Evolutionary conservation across 2,113 vertebrate genomes (phyloP).

Genomic region (Eonycteris spelaea): DNA sequence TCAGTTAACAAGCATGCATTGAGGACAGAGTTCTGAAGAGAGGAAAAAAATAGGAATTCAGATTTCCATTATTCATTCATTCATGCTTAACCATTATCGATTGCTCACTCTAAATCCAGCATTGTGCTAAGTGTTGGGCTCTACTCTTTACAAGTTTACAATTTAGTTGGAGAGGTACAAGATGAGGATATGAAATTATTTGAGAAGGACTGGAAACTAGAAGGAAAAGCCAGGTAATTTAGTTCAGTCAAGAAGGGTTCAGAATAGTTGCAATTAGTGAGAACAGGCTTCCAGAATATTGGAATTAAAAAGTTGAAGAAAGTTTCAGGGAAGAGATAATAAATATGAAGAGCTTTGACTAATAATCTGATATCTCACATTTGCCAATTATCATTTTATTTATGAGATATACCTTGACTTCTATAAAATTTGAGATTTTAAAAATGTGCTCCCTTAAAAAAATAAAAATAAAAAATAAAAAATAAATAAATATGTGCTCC

Average conservation of each 20-base stretch:
- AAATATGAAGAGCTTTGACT: background rate
- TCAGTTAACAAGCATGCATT: slow-evolving; percentile 50
- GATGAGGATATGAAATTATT: slow-evolving; percentile 2
- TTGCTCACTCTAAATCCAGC: slow-evolving; percentile 1
- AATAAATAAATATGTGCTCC: too few species aligned
- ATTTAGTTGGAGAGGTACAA: slow-evolving; percentile 21
- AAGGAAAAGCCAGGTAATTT: slow-evolving; percentile 16
- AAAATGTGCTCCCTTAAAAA: background rate
- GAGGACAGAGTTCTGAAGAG: background rate
- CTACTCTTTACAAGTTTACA: slow-evolving; percentile 21
- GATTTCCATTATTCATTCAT: slow-evolving; percentile 49
- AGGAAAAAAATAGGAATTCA: slow-evolving; percentile 44
- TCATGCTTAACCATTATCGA: slow-evolving; percentile 3
- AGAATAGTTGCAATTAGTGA: background rate
- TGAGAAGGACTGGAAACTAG: background rate
- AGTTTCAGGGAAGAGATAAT: background rate
- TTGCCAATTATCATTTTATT: background rate
- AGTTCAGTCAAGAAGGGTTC: background rate
- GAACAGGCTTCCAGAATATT: background rate
- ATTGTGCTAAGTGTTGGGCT: background rate
- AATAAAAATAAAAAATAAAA: too few species aligned
- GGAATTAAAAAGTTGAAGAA: background rate
- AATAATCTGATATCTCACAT: background rate
- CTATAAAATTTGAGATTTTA: background rate
- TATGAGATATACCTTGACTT: background rate